phyloP scores from a whole-genome alignment of 2,888 invertebrate genomes.

The Listrodromus nycthemerus region DNA sequence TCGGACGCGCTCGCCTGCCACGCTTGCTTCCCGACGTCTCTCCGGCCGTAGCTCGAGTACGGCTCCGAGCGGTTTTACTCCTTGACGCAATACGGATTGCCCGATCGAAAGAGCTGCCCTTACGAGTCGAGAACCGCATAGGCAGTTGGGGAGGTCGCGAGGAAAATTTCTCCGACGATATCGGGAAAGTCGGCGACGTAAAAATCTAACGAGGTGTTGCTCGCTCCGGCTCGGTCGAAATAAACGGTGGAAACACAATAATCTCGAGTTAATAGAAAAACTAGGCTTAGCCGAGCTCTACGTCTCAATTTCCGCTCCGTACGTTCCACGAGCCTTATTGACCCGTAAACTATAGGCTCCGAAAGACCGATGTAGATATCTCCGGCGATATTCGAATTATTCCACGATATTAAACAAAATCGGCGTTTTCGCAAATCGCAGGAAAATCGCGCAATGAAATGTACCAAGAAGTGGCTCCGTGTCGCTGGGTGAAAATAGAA shows the following conservation, averaged over 20 bases:
- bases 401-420: no score
- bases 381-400: no score
- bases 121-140: conserved; percentile 28
- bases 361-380: conserved; percentile 1
- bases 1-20: conserved; percentile 55
- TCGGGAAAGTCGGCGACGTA: no score
- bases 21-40: conserved; percentile 60
- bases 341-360: neutral
- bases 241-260: no score
- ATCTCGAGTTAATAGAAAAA: conserved; percentile 7
- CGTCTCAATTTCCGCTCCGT: neutral
- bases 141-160: conserved; percentile 47
- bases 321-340: conserved; percentile 16
- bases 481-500: no score
- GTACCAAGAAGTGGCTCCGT: no score
- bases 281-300: neutral
- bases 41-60: conserved; percentile 36
- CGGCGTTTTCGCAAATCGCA: no score
- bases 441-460: no score
- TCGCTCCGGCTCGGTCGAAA: no score
- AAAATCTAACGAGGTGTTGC: no score
- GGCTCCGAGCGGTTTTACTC: neutral
- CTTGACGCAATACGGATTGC: neutral
- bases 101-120: neutral
- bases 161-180: no score